Evolutionary conservation across 2,888 invertebrate genomes (phyloP).

Genomic region (Synergus itoensis): DNA sequence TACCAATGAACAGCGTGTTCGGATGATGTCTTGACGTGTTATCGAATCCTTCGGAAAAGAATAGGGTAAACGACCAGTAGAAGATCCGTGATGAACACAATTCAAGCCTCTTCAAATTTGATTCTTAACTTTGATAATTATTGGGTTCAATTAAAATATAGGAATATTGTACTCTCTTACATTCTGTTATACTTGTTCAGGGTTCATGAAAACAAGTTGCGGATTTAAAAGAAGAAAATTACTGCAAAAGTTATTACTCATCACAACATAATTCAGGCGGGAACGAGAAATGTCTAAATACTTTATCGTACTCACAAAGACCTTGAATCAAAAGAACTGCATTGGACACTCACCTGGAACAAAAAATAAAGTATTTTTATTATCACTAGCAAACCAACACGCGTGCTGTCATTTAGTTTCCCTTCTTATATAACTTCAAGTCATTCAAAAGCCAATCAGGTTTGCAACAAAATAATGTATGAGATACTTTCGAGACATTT

Average conservation of each 20-base stretch:
- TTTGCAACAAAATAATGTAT: no score
- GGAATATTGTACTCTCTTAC: neutral
- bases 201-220: neutral
- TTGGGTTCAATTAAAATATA: conserved; percentile 6
- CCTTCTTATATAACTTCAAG: no score
- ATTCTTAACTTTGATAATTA: conserved; percentile 39
- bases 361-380: neutral
- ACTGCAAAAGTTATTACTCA: neutral
- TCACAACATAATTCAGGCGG: neutral
- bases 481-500: no score
- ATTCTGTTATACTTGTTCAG: neutral
- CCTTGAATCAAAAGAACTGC: neutral
- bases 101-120: conserved; percentile 18
- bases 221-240: conserved; percentile 3
- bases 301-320: neutral
- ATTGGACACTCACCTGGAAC: conserved; percentile 3
- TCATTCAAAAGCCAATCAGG: no score
- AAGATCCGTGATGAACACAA: neutral
- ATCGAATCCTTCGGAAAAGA: conserved; percentile 31
- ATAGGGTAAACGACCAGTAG: conserved; percentile 32
- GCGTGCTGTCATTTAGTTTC: neutral
- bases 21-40: conserved; percentile 40
- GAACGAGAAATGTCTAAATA: neutral
- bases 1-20: conserved; percentile 53
- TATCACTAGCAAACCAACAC: neutral